Conservation (phyloP, 2,888 invertebrate species). For the Eupsilia transversa region DNA sequence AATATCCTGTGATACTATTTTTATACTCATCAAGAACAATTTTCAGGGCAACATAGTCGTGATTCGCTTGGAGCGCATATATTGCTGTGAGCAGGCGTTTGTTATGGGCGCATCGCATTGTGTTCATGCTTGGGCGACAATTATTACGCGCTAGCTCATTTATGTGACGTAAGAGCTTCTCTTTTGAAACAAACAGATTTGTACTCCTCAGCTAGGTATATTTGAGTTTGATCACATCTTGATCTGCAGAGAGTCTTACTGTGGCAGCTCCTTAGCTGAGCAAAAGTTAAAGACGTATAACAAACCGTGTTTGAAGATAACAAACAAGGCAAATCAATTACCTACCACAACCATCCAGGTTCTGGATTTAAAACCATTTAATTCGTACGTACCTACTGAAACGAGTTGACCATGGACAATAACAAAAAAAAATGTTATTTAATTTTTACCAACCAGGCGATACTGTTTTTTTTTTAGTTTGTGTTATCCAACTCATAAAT, state of each 20-base stretch:
- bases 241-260: background rate
- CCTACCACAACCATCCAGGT: background rate
- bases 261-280: background rate
- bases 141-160: constrained; percentile 64
- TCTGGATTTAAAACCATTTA: background rate
- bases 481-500: constrained; percentile 1
- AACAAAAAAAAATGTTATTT: background rate
- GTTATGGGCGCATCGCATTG: constrained; percentile 71
- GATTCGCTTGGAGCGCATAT: constrained; percentile 45
- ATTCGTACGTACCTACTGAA: constrained; percentile 17
- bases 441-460: background rate
- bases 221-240: background rate
- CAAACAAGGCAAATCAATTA: constrained; percentile 38
- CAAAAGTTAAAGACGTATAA: constrained; percentile 38
- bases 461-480: background rate
- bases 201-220: background rate
- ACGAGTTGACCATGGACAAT: background rate
- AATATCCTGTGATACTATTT: constrained; percentile 38
- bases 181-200: constrained; percentile 31
- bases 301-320: constrained; percentile 14
- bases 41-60: constrained; percentile 50
- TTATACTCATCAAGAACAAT: constrained; percentile 38
- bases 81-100: constrained; percentile 52
- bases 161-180: constrained; percentile 54
- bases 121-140: constrained; percentile 81